Percentiles rank a stretch among this genome's conserved stretches.
These are phyloP conservation scores for Perca schrenkii DNA, from an alignment of 2,113 vertebrate genomes.

Conservation along the genomic window DNA sequence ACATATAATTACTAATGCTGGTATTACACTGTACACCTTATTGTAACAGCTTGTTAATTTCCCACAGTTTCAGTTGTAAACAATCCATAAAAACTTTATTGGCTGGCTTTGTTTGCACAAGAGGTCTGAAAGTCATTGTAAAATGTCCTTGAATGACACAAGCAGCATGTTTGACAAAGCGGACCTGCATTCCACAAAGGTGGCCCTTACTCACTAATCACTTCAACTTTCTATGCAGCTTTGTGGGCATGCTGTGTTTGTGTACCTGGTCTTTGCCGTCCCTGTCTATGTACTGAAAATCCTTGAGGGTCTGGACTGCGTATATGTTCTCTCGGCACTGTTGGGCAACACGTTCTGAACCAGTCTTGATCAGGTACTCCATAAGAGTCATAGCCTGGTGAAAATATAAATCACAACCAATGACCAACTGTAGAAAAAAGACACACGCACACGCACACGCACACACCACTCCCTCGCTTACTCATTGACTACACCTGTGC, in stretches of 20 bases:
- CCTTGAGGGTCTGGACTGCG: slow-evolving; percentile 93
- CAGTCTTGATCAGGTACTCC: slow-evolving; percentile 96
- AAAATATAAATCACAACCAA: slow-evolving; percentile 18
- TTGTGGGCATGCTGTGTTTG: slow-evolving; percentile 18
- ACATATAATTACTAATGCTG: neutral
- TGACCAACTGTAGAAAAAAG: neutral
- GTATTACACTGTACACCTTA: neutral
- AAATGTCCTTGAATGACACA: slow-evolving; percentile 44
- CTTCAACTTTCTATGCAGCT: slow-evolving; percentile 20
- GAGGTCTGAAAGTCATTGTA: slow-evolving; percentile 39
- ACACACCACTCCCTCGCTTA: neutral
- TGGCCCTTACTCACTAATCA: slow-evolving; percentile 25
- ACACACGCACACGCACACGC: neutral
- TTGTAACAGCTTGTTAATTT: neutral
- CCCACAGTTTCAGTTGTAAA: slow-evolving; percentile 14
- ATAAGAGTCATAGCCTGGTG: slow-evolving; percentile 93
- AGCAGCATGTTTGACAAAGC: slow-evolving; percentile 39
- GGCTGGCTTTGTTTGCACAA: slow-evolving; percentile 40
- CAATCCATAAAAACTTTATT: slow-evolving; percentile 27
- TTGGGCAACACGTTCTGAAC: slow-evolving; percentile 93
- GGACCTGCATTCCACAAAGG: slow-evolving; percentile 30
- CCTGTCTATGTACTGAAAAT: slow-evolving; percentile 93
- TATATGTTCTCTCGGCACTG: slow-evolving; percentile 96
- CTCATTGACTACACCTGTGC: neutral
- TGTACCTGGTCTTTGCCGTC: slow-evolving; percentile 93